Percentiles rank a stretch among this genome's conserved stretches.
Conservation (phyloP, 1,140 invertebrate species). For the Eufriesea mexicana region DNA sequence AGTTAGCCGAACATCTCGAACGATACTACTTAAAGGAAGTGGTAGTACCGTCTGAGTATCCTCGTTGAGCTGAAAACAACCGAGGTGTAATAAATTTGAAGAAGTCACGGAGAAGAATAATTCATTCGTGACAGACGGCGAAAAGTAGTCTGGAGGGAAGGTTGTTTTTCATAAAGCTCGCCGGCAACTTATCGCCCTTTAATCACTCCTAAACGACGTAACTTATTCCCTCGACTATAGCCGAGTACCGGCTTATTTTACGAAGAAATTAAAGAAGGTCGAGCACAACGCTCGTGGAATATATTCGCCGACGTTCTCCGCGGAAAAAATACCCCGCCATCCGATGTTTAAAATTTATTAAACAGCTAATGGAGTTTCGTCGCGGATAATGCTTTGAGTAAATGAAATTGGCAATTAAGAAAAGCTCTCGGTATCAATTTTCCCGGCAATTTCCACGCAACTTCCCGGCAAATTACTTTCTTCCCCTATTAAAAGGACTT, state of each 20-base stretch:
- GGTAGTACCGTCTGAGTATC: background rate
- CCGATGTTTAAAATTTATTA: constrained; percentile 15
- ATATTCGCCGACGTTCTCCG: background rate
- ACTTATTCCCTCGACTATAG: background rate
- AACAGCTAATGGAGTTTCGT: background rate
- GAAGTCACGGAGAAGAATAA: background rate
- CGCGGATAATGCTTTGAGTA: constrained; percentile 17
- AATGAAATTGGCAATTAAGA: constrained; percentile 27
- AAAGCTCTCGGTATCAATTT: constrained; percentile 31
- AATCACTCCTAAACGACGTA: constrained; percentile 7
- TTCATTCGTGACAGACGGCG: constrained; percentile 4
- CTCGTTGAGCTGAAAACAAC: background rate
- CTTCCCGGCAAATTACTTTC: constrained; percentile 11
- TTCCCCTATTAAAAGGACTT: constrained; percentile 3
- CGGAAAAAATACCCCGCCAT: background rate
- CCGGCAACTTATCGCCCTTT: background rate
- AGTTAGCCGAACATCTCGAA: background rate
- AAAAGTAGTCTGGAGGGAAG: background rate
- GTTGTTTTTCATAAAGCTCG: constrained; percentile 6
- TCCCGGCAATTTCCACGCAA: constrained; percentile 2
- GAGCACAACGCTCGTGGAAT: background rate
- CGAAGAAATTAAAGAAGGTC: background rate
- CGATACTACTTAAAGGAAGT: background rate
- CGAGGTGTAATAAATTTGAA: constrained; percentile 13
- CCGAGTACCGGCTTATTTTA: background rate